A percentile compares a stretch with the other conserved stretches of the same genome.
These are phyloP conservation scores for Mystacides longicornis DNA, from an alignment of 2,888 invertebrate genomes.

Conservation along the genomic window DNA sequence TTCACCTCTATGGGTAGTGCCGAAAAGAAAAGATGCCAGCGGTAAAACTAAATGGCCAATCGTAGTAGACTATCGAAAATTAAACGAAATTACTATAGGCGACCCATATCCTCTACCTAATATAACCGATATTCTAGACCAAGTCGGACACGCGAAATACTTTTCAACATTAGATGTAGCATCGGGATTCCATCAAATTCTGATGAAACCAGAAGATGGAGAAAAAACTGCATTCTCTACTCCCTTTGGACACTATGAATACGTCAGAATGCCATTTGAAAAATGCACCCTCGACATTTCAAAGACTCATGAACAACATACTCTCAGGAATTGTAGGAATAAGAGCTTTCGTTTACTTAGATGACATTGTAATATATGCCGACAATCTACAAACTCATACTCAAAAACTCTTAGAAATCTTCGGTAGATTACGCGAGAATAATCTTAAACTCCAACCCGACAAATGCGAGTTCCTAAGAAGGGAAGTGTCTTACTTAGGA, in stretches of 20 bases:
- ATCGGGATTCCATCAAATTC: not conserved
- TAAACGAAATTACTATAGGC: slow-evolving; percentile 33
- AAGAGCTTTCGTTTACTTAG: slow-evolving; percentile 31
- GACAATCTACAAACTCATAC: slow-evolving; percentile 26
- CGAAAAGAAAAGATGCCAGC: slow-evolving; percentile 31
- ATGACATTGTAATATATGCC: slow-evolving; percentile 31
- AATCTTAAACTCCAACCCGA: slow-evolving; percentile 26
- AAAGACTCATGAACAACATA: slow-evolving; percentile 20
- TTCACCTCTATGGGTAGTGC: slow-evolving; percentile 23
- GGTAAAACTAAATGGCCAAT: slow-evolving; percentile 31
- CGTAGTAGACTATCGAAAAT: slow-evolving; percentile 33
- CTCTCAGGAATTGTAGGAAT: slow-evolving; percentile 30
- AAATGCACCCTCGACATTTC: not conserved
- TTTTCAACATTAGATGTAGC: not conserved
- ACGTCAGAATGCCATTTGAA: not conserved
- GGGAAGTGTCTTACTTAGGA: slow-evolving; percentile 30
- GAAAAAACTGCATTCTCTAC: not conserved
- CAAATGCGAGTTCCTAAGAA: slow-evolving; percentile 28
- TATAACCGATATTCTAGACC: slow-evolving; percentile 32
- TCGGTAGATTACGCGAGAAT: slow-evolving; percentile 17
- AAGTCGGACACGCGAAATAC: slow-evolving; percentile 32
- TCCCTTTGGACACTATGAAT: not conserved
- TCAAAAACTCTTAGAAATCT: slow-evolving; percentile 18
- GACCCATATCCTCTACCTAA: slow-evolving; percentile 33
- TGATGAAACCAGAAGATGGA: not conserved